Conservation (phyloP, 2,888 invertebrate genomes). For the Zygaena filipendulae region DNA sequence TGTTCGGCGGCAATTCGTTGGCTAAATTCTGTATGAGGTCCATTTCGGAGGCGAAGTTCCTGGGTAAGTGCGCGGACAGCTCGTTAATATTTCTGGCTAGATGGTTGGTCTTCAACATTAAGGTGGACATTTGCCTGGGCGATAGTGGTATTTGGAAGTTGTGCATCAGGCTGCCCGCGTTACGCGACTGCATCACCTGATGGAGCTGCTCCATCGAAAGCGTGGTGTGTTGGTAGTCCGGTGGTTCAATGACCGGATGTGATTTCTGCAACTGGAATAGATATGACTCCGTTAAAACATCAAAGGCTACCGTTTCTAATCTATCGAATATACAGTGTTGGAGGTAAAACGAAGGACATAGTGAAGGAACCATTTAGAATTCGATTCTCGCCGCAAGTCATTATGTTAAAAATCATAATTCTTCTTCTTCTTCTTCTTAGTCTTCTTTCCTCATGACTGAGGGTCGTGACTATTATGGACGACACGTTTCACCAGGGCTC, state of each 20-base stretch:
- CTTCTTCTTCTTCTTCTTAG: no score
- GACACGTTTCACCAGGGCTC: no score
- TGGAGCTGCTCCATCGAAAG: conserved; percentile 58
- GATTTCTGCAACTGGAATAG: conserved; percentile 45
- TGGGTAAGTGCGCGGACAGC: conserved; percentile 40
- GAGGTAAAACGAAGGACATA: no score
- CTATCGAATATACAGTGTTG: no score
- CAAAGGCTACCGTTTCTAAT: no score
- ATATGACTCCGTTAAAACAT: no score
- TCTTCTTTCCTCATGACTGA: no score
- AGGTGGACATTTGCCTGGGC: conserved; percentile 50
- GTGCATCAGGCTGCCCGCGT: conserved; percentile 34
- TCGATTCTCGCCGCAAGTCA: no score
- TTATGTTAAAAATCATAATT: no score
- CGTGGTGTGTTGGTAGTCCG: conserved; percentile 44
- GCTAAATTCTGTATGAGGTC: conserved; percentile 35
- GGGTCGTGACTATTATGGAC: no score
- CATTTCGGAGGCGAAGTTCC: conserved; percentile 30
- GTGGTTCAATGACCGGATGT: conserved; percentile 38
- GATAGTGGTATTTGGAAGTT: conserved; percentile 52
- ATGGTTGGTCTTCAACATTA: conserved; percentile 53
- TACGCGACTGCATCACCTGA: conserved; percentile 49
- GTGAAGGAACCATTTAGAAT: no score
- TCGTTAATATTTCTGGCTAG: conserved; percentile 43
- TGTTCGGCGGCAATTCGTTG: conserved; percentile 31